Base-by-base conservation (phyloP, 2,888 invertebrate species). In the Apodemia zela region DNA sequence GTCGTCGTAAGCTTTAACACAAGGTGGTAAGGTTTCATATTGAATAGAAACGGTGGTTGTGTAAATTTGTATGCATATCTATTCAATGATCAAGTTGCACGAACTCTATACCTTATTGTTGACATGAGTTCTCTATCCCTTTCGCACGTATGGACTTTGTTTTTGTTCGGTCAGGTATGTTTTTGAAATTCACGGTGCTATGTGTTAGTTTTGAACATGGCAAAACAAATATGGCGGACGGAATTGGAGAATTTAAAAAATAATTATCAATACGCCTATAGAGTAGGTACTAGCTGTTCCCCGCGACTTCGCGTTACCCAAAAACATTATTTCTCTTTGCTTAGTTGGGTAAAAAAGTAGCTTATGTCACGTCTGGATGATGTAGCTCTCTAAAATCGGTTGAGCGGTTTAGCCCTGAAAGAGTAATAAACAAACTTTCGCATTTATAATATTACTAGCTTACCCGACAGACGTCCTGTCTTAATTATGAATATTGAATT, bases 41-140 rank as follows among this genome's bases (percentile, higher is more conserved):
- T 62, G 66, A 66, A 65, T 64, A 59, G 18, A 62, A 62, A 58
- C 68, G 63, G 65, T 68, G 74, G 64, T 73, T 68, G 29, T 63
- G 67, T 71, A 72, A 66, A 67, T 72, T 77, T 76, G 81, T 72
- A 71, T 74, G 73, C 70, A 71, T 75, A 76, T 78, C 80, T 80
- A 85, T 86, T 85, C 79, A 85, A 77, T 80, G 79, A 77, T 83
- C 84, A 84, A 79, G 82, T 85, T 82, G 78, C 82, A 80, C 80
- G 83, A 80, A 79, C 77, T 77, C 76, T 80, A 80, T 82, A 78
- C 78, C 78, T 84, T 80, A 84, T 82, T 85, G 84, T 84, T 82
- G 84, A 82, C 79, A 84, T 75, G 79, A 79, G 69, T 73, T 66
- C 62, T 66, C 68, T 63, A 58, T 75, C 73, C 69, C 72, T 67